Conservation (phyloP, 2,888 invertebrate species). For the Eupithecia subumbrata region DNA sequence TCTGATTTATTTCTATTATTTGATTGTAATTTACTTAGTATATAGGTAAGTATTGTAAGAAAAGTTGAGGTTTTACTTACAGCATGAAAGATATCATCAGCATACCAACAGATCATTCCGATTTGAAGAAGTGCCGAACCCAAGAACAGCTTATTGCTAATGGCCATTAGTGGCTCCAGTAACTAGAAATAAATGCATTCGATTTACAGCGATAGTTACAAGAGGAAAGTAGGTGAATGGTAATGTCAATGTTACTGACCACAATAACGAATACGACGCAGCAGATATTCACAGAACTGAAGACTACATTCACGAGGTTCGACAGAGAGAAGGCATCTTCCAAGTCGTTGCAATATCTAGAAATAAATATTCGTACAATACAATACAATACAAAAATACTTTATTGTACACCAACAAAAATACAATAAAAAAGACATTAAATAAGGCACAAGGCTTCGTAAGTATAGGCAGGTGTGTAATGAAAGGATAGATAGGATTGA, state of each 20-base stretch:
- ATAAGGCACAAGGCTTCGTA: too few species aligned
- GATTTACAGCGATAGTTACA: neutral
- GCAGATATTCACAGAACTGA: constrained; percentile 78
- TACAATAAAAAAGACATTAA: too few species aligned
- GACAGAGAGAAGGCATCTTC: constrained; percentile 73
- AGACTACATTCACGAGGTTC: constrained; percentile 71
- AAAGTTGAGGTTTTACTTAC: constrained; percentile 47
- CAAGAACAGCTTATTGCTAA: constrained; percentile 75
- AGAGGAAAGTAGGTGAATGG: neutral
- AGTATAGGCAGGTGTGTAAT: neutral
- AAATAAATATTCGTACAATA: constrained; percentile 42
- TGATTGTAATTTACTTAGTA: too few species aligned
- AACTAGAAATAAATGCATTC: constrained; percentile 52
- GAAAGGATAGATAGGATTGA: neutral
- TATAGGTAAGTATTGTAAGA: too few species aligned
- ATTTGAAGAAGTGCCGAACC: constrained; percentile 74
- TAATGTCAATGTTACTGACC: constrained; percentile 54
- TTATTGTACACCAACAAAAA: too few species aligned
- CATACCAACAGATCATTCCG: constrained; percentile 78
- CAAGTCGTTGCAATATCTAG: constrained; percentile 75
- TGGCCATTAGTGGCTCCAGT: constrained; percentile 69
- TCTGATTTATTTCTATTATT: too few species aligned
- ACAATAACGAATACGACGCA: constrained; percentile 77
- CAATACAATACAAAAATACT: too few species aligned
- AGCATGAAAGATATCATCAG: constrained; percentile 75